Evolutionary conservation across 1,140 invertebrate species (phyloP).

Genomic region (Trissolcus basalis): DNA sequence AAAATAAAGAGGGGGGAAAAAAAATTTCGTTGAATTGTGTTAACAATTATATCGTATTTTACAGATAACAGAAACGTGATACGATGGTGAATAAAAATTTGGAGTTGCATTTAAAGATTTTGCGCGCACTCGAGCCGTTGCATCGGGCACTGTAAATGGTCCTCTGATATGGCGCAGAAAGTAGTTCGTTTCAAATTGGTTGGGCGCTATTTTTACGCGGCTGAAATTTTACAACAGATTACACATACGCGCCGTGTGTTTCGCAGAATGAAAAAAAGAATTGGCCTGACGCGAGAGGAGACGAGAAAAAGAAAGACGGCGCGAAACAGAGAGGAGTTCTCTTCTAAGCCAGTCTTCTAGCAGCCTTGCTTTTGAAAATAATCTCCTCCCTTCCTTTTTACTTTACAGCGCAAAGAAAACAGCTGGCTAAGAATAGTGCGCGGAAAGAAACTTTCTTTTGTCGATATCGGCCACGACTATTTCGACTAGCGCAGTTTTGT

Average conservation of each 20-base stretch:
- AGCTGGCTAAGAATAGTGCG: slow-evolving; percentile 65
- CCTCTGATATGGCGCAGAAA: slow-evolving; percentile 54
- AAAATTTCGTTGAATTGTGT: too few relatives aligned
- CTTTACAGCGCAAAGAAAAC: slow-evolving; percentile 60
- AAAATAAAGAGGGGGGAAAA: too few relatives aligned
- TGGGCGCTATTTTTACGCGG: slow-evolving; percentile 68
- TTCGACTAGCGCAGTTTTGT: slow-evolving; percentile 25
- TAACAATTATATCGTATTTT: too few relatives aligned
- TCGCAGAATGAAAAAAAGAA: slow-evolving; percentile 9
- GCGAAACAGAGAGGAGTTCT: slow-evolving; percentile 10
- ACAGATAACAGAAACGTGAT: neutral
- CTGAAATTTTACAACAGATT: slow-evolving; percentile 69
- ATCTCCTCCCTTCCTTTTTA: slow-evolving; percentile 55
- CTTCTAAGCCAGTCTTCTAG: slow-evolving; percentile 53
- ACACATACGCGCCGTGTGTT: slow-evolving; percentile 39
- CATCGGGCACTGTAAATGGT: slow-evolving; percentile 48
- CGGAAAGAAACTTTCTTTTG: slow-evolving; percentile 57
- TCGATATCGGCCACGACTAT: slow-evolving; percentile 27
- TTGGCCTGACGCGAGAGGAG: slow-evolving; percentile 25
- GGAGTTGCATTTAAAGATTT: neutral
- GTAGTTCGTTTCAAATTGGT: slow-evolving; percentile 59
- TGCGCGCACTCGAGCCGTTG: slow-evolving; percentile 56
- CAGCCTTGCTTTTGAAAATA: slow-evolving; percentile 65
- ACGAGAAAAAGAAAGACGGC: slow-evolving; percentile 33
- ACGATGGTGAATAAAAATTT: neutral